Evolutionary conservation across 1,140 invertebrate genomes (phyloP).

Genomic region (Spodoptera litura): DNA sequence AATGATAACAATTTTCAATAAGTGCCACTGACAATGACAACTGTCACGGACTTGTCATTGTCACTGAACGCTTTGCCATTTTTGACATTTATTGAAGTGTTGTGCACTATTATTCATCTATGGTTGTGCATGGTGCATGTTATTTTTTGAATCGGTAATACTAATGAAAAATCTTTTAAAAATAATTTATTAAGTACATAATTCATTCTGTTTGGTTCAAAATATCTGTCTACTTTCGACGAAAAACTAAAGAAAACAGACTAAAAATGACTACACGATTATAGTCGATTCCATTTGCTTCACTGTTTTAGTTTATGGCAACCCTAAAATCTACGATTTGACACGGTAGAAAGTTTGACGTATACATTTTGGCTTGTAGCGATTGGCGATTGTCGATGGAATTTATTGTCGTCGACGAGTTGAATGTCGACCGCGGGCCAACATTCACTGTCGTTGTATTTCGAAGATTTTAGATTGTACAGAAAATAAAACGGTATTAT

Average conservation of each 20-base stretch:
- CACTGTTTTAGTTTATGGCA: not conserved
- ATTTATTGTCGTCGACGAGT: slow-evolving; percentile 41
- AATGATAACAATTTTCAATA: slow-evolving; percentile 1
- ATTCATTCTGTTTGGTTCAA: too few species aligned
- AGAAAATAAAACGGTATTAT: slow-evolving; percentile 42
- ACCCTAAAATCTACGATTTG: slow-evolving; percentile 20
- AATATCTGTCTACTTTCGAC: too few species aligned
- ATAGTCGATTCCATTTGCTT: too few species aligned
- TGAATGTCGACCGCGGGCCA: slow-evolving; percentile 52
- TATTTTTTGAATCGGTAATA: too few species aligned
- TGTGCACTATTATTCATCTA: too few species aligned
- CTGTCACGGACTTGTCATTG: not conserved
- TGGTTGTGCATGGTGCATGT: too few species aligned
- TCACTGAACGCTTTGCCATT: too few species aligned
- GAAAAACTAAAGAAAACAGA: too few species aligned
- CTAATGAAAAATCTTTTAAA: too few species aligned
- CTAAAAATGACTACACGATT: too few species aligned
- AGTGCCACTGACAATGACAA: not conserved
- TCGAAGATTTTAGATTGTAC: slow-evolving; percentile 1
- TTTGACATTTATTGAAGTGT: too few species aligned
- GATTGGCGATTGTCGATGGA: slow-evolving; percentile 61
- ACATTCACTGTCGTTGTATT: slow-evolving; percentile 30
- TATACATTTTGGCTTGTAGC: slow-evolving; percentile 54
- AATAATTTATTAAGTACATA: too few species aligned
- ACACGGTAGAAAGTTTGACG: slow-evolving; percentile 73